Percentiles rank a stretch among this genome's conserved stretches.
Evolutionary conservation across 2,797 vertebrate genomes (phyloP).

Genomic region (Phalanger gymnotis): DNA sequence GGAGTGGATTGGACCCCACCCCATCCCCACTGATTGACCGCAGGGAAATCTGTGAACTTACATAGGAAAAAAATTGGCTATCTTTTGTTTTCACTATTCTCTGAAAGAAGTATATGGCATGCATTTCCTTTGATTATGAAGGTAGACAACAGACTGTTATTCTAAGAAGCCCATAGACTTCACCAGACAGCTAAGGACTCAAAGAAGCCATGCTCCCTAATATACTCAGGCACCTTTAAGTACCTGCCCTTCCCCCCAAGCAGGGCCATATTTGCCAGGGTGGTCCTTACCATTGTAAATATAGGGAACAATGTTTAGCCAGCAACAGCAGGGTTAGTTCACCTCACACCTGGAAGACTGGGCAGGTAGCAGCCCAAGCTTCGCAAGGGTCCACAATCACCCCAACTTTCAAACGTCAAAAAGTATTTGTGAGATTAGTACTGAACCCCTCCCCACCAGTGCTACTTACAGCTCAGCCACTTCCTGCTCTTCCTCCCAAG

Average conservation of each 20-base stretch:
- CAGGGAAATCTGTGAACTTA: neutral
- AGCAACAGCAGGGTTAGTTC: neutral
- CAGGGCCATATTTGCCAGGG: neutral
- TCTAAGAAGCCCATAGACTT: neutral
- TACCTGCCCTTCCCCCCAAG: neutral
- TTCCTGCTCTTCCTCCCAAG: slow-evolving; percentile 99
- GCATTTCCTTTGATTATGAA: neutral
- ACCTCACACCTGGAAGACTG: neutral
- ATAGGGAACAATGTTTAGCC: neutral
- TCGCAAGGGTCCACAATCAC: neutral
- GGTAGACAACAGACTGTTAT: neutral
- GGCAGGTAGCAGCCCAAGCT: neutral
- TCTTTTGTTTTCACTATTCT: neutral
- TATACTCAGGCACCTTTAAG: neutral
- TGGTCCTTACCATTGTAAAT: neutral
- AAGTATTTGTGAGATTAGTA: neutral
- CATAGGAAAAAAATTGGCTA: neutral
- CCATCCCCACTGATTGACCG: no score
- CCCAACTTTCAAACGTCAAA: neutral
- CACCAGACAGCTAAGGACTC: neutral
- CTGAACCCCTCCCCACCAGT: neutral
- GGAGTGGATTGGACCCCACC: neutral
- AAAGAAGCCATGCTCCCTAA: neutral
- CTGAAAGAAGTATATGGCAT: neutral
- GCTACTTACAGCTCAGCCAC: slow-evolving; percentile 97